Conservation (phyloP, 2,113 vertebrate species). For the Xenopus laevis region DNA sequence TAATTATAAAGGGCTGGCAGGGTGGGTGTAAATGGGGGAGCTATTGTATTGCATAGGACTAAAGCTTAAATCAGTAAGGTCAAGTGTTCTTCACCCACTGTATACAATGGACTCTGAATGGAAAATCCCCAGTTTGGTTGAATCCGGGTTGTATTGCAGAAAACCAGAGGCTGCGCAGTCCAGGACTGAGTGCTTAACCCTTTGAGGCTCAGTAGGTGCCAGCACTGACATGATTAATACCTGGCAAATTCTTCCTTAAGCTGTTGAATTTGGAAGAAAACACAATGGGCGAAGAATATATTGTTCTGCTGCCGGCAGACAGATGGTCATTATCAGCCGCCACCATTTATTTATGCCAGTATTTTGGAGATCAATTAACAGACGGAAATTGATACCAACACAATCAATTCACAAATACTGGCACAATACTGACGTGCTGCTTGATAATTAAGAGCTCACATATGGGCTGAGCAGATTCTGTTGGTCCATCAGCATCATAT, state of each 20-base stretch:
- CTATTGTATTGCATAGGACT: too few relatives aligned
- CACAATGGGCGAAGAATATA: neutral
- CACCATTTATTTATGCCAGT: conserved; percentile 15
- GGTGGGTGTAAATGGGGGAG: too few relatives aligned
- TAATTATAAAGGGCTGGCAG: too few relatives aligned
- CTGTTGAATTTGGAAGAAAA: neutral
- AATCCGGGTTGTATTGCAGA: too few relatives aligned
- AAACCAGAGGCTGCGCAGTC: too few relatives aligned
- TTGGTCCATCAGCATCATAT: neutral
- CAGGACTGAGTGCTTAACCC: conserved; percentile 7
- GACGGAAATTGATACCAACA: conserved; percentile 39
- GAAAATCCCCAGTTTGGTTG: too few relatives aligned
- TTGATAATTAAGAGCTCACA: conserved; percentile 36
- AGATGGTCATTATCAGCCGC: conserved; percentile 23
- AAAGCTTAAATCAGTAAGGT: too few relatives aligned
- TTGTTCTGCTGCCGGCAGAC: neutral
- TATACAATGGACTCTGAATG: too few relatives aligned
- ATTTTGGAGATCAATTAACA: conserved; percentile 29
- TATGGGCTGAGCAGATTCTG: conserved; percentile 17
- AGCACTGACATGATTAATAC: neutral
- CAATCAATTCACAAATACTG: conserved; percentile 11
- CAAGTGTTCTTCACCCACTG: too few relatives aligned
- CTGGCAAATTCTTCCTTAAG: neutral
- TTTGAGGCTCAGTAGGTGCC: neutral
- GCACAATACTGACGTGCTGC: neutral